Evolutionary conservation across 2,888 invertebrate species (phyloP).

Genomic region (Plusia festucae): DNA sequence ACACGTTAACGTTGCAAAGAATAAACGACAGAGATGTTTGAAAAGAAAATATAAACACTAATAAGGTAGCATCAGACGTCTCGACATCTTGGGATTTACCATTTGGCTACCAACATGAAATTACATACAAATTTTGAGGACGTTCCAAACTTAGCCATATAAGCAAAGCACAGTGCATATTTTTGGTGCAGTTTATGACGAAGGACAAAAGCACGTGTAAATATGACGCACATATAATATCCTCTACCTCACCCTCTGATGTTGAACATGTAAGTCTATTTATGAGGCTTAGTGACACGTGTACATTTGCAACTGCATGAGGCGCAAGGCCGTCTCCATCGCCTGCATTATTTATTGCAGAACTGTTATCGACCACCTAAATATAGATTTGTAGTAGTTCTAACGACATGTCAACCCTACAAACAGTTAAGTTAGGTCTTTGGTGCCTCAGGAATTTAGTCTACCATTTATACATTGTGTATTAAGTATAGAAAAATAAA

Average conservation of each 20-base stretch:
- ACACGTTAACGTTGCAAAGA: not conserved
- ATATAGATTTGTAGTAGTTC: not conserved
- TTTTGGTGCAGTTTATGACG: no score
- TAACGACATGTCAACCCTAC: no score
- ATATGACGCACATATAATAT: not conserved
- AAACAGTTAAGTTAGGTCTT: no score
- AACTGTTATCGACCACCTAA: constrained; percentile 25
- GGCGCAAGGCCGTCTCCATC: constrained; percentile 32
- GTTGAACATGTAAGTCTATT: constrained; percentile 17
- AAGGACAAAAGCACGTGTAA: not conserved
- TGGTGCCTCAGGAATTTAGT: no score
- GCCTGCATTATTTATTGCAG: constrained; percentile 35
- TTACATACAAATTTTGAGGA: no score
- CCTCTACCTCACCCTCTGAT: not conserved
- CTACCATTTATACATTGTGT: no score
- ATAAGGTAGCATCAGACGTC: no score
- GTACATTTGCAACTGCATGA: constrained; percentile 30
- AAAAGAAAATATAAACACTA: not conserved
- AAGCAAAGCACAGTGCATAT: not conserved
- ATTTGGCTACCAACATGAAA: no score
- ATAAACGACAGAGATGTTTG: not conserved
- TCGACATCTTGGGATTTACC: no score
- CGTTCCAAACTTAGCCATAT: no score
- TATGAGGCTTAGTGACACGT: constrained; percentile 12
- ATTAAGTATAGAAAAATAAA: no score